Conservation (phyloP, 2,113 vertebrate species). For the Leptosomus discolor region DNA sequence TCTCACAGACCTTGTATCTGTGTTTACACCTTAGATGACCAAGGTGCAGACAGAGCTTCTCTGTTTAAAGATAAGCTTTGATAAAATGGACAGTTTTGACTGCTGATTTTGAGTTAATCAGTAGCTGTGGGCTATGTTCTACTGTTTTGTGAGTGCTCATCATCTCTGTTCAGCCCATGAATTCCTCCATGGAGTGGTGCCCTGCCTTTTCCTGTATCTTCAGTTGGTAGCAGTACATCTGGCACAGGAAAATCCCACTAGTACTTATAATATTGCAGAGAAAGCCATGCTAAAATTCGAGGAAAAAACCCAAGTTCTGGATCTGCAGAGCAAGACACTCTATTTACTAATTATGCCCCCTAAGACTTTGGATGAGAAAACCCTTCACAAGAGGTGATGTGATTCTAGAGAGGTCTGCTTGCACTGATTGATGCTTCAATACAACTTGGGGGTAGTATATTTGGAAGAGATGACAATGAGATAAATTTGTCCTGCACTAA, state of each 20-base stretch:
- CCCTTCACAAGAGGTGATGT: neutral
- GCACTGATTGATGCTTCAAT: neutral
- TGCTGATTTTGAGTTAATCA: neutral
- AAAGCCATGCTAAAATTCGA: neutral
- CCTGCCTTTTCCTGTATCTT: neutral
- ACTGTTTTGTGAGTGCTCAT: neutral
- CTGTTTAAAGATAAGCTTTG: neutral
- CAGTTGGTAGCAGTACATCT: fast-evolving
- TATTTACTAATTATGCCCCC: neutral
- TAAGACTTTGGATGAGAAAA: neutral
- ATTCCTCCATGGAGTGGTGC: neutral
- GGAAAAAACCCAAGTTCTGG: neutral
- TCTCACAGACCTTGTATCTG: neutral
- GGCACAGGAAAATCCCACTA: neutral
- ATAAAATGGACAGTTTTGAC: neutral
- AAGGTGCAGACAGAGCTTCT: neutral
- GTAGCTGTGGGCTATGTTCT: neutral
- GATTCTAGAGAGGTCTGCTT: neutral
- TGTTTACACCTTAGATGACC: neutral
- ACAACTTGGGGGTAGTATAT: neutral
- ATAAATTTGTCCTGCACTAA: neutral
- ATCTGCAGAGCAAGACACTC: neutral
- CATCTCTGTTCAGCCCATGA: neutral
- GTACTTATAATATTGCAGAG: neutral
- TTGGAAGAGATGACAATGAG: neutral